Conservation (phyloP, 2,113 vertebrate species). For the Phyllostomus hastatus region DNA sequence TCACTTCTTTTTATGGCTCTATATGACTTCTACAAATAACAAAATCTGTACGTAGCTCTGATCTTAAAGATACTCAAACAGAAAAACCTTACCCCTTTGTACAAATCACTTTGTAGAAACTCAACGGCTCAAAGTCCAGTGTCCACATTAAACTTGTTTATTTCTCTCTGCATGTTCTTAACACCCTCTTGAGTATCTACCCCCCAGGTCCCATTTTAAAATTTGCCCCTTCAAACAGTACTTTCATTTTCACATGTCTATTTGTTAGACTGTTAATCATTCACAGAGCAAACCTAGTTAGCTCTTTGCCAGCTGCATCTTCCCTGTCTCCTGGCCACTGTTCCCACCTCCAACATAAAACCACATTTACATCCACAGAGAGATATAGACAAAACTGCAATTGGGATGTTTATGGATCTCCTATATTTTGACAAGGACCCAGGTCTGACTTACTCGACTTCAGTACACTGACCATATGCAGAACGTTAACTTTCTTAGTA, state of each 20-base stretch:
- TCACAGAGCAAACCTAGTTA: not conserved
- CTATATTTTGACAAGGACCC: slow-evolving; percentile 16
- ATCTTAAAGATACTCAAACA: not conserved
- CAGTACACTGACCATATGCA: not conserved
- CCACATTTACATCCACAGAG: not conserved
- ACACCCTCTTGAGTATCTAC: not conserved
- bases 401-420: not conserved
- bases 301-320: not conserved
- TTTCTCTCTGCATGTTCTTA: not conserved
- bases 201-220: not conserved
- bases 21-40: not conserved
- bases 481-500: not conserved
- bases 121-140: not conserved
- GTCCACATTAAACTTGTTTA: not conserved
- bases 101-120: slow-evolving; percentile 18
- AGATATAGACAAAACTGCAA: not conserved
- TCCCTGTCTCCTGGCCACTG: not conserved
- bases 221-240: not conserved
- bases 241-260: not conserved
- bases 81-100: not conserved
- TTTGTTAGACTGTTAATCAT: not conserved
- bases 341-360: not conserved
- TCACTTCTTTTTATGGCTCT: not conserved
- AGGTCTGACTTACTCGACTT: not conserved
- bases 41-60: not conserved